Base-by-base conservation (phyloP, 2,888 invertebrate genomes). In the Cantharis rustica region DNA sequence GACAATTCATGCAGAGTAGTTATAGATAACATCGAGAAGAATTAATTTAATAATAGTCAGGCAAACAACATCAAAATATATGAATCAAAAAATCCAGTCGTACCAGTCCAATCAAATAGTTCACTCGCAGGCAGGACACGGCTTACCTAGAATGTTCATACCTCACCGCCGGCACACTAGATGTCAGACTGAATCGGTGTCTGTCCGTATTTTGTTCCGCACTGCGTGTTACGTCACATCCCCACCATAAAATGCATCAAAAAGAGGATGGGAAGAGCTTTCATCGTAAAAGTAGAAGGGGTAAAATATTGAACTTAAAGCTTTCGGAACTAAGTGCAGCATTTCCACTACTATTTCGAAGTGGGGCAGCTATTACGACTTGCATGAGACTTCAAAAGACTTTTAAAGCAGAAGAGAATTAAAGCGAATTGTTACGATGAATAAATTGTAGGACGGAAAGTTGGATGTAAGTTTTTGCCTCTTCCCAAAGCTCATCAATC, bases 141-240 rank as follows among this genome's bases (percentile, higher is more conserved):
- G 86, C 88, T 88, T 88, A 88, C 88, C 88, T 88, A 88, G 86
- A 86, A 88, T 88, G 87, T 88, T 88, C 88, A 88, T 88, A 87
- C 87, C 88, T 88, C 87, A 85, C 86, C 87, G 84, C 86, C 83
- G 84, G 85, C 86, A 88, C 88, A 88, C 87, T 86, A 88, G 88
- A 88, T 88, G 88, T 87, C 87, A 85, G 86, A 87, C 87, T 87
- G 87, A 84, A 86, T 82, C 83, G 83, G 82, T 82, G 82, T 83
- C 81, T 85, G 86, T 83, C 83, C 84, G 85, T 87, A 86, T 87
- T 88, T 87, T 87, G 87, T 88, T 88, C 88, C 88, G 88, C 87
- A 88, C 87, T 86, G 86, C 86, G 85, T 86, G 86, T 84, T 86
- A 88, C 88, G 88, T 88, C 87, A 88, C 86, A 78, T 78, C 80